A percentile compares a stretch with the other conserved stretches of the same genome.
Conservation (phyloP, 2,888 invertebrate species). For the Ethmia dodecea region DNA sequence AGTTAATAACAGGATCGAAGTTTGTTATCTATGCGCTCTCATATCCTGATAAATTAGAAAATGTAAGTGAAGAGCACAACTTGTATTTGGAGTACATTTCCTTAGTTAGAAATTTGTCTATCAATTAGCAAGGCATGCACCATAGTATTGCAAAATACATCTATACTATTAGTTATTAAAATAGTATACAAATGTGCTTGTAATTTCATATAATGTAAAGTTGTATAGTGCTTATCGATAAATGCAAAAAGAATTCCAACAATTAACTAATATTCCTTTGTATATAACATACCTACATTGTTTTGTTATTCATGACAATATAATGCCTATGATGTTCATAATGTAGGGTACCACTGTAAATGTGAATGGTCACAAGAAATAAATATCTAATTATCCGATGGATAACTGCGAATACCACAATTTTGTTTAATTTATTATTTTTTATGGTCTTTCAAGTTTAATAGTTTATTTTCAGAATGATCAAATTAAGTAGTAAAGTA, state of each 20-base stretch:
- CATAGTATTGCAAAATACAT: constrained; percentile 26
- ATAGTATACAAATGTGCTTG: constrained; percentile 38
- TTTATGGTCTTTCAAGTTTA: no score
- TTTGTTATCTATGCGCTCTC: constrained; percentile 17
- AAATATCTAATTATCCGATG: constrained; percentile 65
- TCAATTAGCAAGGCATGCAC: constrained; percentile 27
- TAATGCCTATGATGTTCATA: constrained; percentile 71
- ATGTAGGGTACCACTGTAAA: constrained; percentile 65
- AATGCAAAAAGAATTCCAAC: constrained; percentile 39
- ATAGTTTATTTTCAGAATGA: no score
- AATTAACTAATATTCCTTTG: constrained; percentile 43
- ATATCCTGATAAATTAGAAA: constrained; percentile 20
- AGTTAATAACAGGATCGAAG: not conserved
- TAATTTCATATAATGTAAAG: constrained; percentile 56
- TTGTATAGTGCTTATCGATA: constrained; percentile 72
- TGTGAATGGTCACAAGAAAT: constrained; percentile 63
- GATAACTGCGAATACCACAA: constrained; percentile 66
- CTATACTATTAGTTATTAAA: constrained; percentile 28
- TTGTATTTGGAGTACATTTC: constrained; percentile 37
- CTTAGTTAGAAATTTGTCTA: constrained; percentile 39
- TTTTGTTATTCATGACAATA: constrained; percentile 64
- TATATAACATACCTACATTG: constrained; percentile 63
- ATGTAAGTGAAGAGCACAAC: constrained; percentile 31
- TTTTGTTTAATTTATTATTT: constrained; percentile 59
- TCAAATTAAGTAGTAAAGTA: no score